Evolutionary conservation across 2,113 vertebrate genomes (phyloP), one percentile per base, ranked within the genome.

Genomic region (Oncorhynchus tshawytscha): DNA sequence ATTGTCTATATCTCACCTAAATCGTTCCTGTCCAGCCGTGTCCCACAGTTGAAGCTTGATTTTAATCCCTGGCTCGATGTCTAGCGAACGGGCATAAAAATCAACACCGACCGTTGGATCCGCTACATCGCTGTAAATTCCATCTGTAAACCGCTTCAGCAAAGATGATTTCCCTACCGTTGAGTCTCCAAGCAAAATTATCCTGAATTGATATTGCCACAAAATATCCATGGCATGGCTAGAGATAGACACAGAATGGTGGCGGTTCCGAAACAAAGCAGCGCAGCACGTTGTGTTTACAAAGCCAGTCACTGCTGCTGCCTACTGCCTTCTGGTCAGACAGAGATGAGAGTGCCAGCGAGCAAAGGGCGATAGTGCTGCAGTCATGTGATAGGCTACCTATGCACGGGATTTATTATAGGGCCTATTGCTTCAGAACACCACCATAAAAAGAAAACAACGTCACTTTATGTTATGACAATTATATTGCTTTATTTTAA

Each of bases 41-140:
- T 97, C 96, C 95, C 96, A 96, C 0, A 97, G 94, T 92, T 97
- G 95, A 4, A 98, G 93, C 83, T 95, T 96, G 66, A 96, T 95
- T 39, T 82, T 92, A 67, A 94, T 85, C 0, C 91, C 88, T 1
- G 94, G 90, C 0, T 86, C 91, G 72, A 96, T 78, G 9, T 89
- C 92, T 49, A 96, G 75, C 1, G 92, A 85, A n/a, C 91, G 91
- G 83, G 94, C 94, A 80, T 96, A 96, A 70, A 97, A 96, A 85
- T 97, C 94, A 0, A 96, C 93, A 0, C 95, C 94, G 8, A 96
- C 90, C 0, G 95, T 97, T 5, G 96, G 95, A 49, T 93, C 90
- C 0, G 93, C 90, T n/a, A 87, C 68, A 39, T 92, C 86, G 76
- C 88, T 92, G 75, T 94, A 94, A 3, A 91, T 88, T 0, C 94